phyloP scores from a whole-genome alignment of 2,113 vertebrate genomes.

The Cettia cetti region DNA sequence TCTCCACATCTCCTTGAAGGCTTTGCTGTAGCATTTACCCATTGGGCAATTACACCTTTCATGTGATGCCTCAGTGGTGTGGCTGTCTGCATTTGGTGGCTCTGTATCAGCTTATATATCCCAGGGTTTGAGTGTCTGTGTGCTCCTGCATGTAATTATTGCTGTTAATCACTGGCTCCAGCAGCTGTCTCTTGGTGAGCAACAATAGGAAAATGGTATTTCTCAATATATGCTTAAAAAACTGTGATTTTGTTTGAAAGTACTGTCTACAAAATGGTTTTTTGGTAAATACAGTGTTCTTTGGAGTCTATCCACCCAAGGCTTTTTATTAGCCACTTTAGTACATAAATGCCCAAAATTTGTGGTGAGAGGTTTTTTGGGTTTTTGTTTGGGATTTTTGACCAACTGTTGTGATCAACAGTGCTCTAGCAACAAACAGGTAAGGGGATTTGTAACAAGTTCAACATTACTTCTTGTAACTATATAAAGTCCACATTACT shows the following conservation, averaged over 20 bases:
- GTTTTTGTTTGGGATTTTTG: background rate
- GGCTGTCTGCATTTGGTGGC: background rate
- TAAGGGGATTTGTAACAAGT: background rate
- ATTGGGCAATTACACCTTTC: background rate
- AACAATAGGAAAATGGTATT: background rate
- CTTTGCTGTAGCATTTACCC: background rate
- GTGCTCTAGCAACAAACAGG: background rate
- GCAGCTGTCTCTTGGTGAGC: background rate
- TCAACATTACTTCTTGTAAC: background rate
- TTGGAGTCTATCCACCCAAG: background rate
- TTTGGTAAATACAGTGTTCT: background rate
- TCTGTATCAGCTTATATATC: background rate
- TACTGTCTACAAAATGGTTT: background rate
- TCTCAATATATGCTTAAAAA: background rate
- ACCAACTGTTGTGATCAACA: background rate
- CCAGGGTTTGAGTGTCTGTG: background rate
- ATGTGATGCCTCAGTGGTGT: background rate
- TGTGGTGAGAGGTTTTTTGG: fast-evolving
- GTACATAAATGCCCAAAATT: background rate
- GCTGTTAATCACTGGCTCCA: background rate
- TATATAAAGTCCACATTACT: background rate
- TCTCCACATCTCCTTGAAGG: background rate
- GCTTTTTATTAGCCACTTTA: background rate
- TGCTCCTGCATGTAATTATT: background rate
- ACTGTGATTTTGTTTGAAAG: background rate